Evolutionary conservation across 2,888 invertebrate species (phyloP), one percentile per base, ranked within the genome.

Genomic region (Sipha maydis): DNA sequence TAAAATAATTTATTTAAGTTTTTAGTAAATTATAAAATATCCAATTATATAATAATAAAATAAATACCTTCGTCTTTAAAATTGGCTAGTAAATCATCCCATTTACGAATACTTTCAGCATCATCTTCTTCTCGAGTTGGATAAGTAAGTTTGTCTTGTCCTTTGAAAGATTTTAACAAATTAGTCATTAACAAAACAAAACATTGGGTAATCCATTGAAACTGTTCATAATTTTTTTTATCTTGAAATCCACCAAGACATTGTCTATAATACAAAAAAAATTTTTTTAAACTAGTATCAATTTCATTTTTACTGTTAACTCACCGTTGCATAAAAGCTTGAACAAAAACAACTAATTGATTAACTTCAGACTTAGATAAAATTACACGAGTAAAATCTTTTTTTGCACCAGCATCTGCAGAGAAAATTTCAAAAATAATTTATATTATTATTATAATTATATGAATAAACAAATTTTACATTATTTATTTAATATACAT

Each of bases 241-340:
- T 98, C 98, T 91, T 97, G 94, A 92, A 97, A 98, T 92, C 97
- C 96, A 92, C 98, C 98, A 95, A 97, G 97, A 92, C 98, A 98
- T 93, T 98, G 98, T 92, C 97, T 97, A 92, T 89, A 48, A 48
- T 14, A 48, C 1, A 94, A 78, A 88, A 82, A 41, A n/a, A 19
- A 73, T 34, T 41, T 75, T n/a, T 61, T n/a, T 1, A 21, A 3
- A 28, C n/a, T 0, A 56, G 9, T 76, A 41, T 79, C 34, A 41
- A 48, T 85, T 85, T 48, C 25, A 85, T 56, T 25, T 54, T 54
- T 28, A 31, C 8, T 77, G 9, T 69, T 84, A 54, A 73, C 38
- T 76, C 41, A 88, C 88, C 88, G 82, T 88, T 88, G 88, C 82
- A 88, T 82, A 88, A 82, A 88, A 73, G 88, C 82, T 34, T 85